Evolutionary conservation across 2,888 invertebrate species (phyloP), one percentile per base, ranked within the genome.

Genomic region (Euproctis similis): DNA sequence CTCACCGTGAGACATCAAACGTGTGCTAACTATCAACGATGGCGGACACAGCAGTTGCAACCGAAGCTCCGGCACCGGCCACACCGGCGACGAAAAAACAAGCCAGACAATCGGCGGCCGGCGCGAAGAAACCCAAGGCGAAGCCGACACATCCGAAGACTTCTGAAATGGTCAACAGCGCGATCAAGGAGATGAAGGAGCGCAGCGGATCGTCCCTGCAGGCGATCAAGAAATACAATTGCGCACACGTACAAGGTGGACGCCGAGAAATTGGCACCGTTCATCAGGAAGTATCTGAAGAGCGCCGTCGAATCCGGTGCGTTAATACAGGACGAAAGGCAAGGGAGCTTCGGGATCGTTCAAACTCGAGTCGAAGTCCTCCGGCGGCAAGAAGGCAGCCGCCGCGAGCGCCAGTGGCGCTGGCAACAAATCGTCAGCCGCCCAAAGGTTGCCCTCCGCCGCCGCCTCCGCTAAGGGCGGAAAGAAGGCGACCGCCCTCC

Each of bases 141-240:
- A 81, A 65, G 34, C 61, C 81, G 5, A 60, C 57, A 3, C 59
- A 61, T 27, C 58, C 58, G 28, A 63, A 54, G 45, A 61, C 56
- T 3, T 61, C 58, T 1, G 57, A 56, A 30, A 88, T 90, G 88
- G 89, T 90, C 1, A 85, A 74, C 42, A 70, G 64, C 16, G 89
- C 90, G 2, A 80, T 87, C 26, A 69, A 65, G 35, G 61, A 67
- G 28, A 54, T 87, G 26, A 85, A 86, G 46, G 86, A 87, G 49
- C 80, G 87, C 14, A 82, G 84, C 28, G 90, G 90, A 12, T 89
- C 88, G 1, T 88, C 88, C 1, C 53, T 66, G 39, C 80, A 61
- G 54, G 76, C 76, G 2, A 89, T 90, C 58, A 90, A 88, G 57
- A 90, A 90, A 52, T 90, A 87, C 59, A 84, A 90, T 26, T 65